Conservation (phyloP, 1,140 invertebrate genomes). For the Hylaeus volcanicus region DNA sequence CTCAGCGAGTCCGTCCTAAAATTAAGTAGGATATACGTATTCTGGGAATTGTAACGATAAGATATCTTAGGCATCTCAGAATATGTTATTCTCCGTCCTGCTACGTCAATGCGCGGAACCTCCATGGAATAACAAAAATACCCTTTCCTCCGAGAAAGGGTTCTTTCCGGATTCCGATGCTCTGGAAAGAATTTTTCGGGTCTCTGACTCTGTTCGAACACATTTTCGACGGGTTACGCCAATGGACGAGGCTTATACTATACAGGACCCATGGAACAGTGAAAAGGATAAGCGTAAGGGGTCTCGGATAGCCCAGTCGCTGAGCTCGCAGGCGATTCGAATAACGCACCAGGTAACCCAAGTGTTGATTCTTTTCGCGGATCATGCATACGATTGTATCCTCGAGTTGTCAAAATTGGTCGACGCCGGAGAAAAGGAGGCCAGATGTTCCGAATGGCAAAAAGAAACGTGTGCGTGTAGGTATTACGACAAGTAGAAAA, state of each 20-base stretch:
- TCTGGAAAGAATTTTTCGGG: not conserved
- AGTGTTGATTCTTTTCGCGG: constrained; percentile 33
- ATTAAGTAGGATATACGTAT: no score
- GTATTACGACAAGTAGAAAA: not conserved
- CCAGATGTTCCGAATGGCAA: constrained; percentile 21
- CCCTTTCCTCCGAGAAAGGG: not conserved
- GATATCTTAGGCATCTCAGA: not conserved
- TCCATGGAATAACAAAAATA: not conserved
- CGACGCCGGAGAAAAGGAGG: not conserved
- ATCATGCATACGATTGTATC: not conserved
- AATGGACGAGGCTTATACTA: constrained; percentile 18
- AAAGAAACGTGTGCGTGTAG: not conserved
- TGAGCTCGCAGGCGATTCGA: constrained; percentile 6
- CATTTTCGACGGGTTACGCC: constrained; percentile 24
- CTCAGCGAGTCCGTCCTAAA: not conserved
- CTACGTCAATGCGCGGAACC: not conserved
- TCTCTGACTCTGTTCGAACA: not conserved
- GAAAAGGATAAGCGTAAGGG: constrained; percentile 40
- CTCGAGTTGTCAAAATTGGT: constrained; percentile 17
- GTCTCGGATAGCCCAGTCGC: constrained; percentile 11
- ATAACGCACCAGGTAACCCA: constrained; percentile 26
- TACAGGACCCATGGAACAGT: constrained; percentile 39
- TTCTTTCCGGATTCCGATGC: no score
- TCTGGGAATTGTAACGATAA: no score
- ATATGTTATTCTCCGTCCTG: not conserved